Evolutionary conservation across 2,797 vertebrate genomes (phyloP).

Genomic region (Chiroxiphia lanceolata): DNA sequence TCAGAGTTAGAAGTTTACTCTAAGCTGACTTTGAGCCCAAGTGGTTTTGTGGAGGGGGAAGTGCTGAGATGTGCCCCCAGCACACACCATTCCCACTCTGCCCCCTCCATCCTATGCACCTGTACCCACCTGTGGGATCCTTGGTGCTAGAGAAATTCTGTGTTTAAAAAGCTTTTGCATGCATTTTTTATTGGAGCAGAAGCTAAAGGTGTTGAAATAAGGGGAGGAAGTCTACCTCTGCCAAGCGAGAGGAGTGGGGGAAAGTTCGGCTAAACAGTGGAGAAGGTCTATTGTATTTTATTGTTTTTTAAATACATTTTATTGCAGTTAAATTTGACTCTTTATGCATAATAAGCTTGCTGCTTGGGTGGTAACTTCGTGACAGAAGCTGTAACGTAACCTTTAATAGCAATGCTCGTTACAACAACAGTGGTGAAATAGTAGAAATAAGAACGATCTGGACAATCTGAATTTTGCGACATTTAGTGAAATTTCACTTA

Average conservation of each 20-base stretch:
- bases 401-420: background rate
- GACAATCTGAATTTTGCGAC: background rate
- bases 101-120: rapidly evolving
- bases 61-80: background rate
- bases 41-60: background rate
- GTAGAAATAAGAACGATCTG: background rate
- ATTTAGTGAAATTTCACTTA: background rate
- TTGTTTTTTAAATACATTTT: background rate
- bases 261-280: background rate
- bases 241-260: background rate
- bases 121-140: background rate
- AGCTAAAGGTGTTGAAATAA: background rate
- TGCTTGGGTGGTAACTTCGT: background rate
- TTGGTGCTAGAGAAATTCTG: background rate
- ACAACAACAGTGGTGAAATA: background rate
- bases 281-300: background rate
- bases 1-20: background rate
- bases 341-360: background rate
- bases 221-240: background rate
- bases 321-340: background rate
- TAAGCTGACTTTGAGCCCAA: background rate
- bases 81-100: rapidly evolving
- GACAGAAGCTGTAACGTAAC: background rate
- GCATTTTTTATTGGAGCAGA: background rate
- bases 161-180: background rate